Base-by-base conservation (phyloP, 2,888 invertebrate genomes). In the Yponomeuta cagnagella region DNA sequence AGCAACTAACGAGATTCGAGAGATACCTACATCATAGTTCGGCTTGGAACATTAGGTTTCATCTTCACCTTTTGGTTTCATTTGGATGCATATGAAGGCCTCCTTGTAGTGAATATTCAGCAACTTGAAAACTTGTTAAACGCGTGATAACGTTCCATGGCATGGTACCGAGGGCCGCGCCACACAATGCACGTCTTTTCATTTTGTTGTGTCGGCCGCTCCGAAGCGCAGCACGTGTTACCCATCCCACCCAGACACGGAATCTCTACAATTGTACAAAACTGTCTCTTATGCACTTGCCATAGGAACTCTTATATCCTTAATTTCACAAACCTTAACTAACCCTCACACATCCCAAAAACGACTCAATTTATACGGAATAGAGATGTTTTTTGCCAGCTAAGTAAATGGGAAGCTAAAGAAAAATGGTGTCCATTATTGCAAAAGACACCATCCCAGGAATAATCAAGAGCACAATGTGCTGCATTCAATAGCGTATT, bases 181-280 rank as follows among this genome's bases (percentile, higher is more conserved):
- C 80, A 81, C 77, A 89, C 88, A 90, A 89, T 88, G 81, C 82
- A 80, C 74, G 82, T 82, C 85, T 84, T 71, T 84, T 83, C 79
- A 84, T 82, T 86, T 85, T 86, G 86, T 89, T 87, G 87, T 85
- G 84, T 83, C 81, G 83, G 79, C 78, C 80, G 80, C 78, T 82
- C 81, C 79, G 83, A 84, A 84, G 84, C 81, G 75, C 75, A 83
- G 84, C 90, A 89, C 88, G 88, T 89, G 89, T 89, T 86, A 77
- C 76, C 78, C 73, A 70, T 68, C 71, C 72, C 73, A 81, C 80
- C 84, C 75, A 76, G 80, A 80, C 82, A 83, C 78, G 79, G 80
- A 77, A 43, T 43, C 76, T 78, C 75, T 77, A 79, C 78, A 75
- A 77, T 77, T 77, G 75, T 73, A 76, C 73, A 73, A 73, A 71